Percentiles rank a stretch among this genome's conserved stretches.
phyloP scores from a whole-genome alignment of 2,888 invertebrate genomes.

The Phyllotreta cruciferae region DNA sequence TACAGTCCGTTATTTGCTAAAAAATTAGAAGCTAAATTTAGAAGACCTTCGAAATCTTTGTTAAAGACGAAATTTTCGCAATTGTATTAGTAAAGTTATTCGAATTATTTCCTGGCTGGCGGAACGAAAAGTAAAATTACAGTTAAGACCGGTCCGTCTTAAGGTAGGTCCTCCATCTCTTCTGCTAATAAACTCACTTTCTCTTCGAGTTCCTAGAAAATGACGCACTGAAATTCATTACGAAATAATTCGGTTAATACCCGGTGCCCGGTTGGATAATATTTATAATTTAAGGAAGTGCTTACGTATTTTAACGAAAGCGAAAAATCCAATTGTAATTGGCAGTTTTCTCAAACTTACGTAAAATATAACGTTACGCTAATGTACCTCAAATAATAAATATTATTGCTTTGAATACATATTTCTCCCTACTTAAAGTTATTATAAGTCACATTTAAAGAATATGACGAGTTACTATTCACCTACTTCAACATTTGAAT shows the following conservation, averaged over 20 bases:
- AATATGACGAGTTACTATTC: no score
- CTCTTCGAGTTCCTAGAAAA: constrained; percentile 39
- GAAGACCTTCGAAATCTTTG: constrained; percentile 14
- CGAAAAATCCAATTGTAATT: no score
- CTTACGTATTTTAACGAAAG: no score
- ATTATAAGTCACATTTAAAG: no score
- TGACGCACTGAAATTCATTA: constrained; percentile 29
- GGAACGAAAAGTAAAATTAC: constrained; percentile 14
- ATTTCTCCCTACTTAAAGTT: no score
- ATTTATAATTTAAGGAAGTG: no score
- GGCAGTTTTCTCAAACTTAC: no score
- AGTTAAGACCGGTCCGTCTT: constrained; percentile 9
- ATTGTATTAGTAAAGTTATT: not conserved
- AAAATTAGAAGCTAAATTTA: constrained; percentile 19
- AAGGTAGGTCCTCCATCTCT: constrained; percentile 32
- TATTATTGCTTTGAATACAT: no score
- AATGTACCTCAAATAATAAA: no score
- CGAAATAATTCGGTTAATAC: constrained; percentile 27
- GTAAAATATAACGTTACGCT: no score
- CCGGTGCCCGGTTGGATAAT: not conserved
- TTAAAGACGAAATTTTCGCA: not conserved
- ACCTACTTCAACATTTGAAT: no score
- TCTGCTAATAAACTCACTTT: constrained; percentile 33
- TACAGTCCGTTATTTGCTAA: constrained; percentile 15
- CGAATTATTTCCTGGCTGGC: not conserved